phyloP scores from a whole-genome alignment of 2,113 vertebrate species.

The Malurus elegans region DNA sequence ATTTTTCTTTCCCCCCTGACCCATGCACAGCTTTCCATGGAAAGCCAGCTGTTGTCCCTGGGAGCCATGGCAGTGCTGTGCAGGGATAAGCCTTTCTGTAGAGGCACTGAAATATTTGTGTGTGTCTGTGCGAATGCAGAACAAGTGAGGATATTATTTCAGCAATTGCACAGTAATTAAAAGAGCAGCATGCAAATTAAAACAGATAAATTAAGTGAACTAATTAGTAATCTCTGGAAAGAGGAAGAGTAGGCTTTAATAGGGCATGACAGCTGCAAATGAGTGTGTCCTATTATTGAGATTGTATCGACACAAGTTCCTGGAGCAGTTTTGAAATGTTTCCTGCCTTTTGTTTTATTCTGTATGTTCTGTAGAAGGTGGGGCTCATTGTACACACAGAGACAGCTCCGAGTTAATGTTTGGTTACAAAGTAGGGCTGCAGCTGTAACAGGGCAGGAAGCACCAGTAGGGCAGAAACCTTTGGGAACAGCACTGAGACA shows the following conservation, averaged over 20 bases:
- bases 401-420: neutral
- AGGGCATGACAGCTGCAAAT: neutral
- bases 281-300: neutral
- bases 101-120: neutral
- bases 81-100: neutral
- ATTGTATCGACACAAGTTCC: neutral
- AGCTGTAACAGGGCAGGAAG: neutral
- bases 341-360: neutral
- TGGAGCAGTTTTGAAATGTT: neutral
- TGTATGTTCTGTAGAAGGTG: too few species aligned
- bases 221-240: neutral
- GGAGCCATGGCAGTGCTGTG: neutral
- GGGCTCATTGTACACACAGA: neutral
- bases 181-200: slow-evolving; percentile 11
- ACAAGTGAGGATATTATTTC: neutral
- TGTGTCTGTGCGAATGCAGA: neutral
- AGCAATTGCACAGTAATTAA: neutral
- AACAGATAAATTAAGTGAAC: slow-evolving; percentile 17
- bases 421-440: neutral
- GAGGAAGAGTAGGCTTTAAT: neutral
- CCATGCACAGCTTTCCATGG: neutral
- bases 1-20: neutral
- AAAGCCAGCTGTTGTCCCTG: neutral
- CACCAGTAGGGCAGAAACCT: neutral
- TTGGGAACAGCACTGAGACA: neutral